Base-by-base conservation (phyloP, 1,140 invertebrate genomes). In the Paralvinella palmiformis region DNA sequence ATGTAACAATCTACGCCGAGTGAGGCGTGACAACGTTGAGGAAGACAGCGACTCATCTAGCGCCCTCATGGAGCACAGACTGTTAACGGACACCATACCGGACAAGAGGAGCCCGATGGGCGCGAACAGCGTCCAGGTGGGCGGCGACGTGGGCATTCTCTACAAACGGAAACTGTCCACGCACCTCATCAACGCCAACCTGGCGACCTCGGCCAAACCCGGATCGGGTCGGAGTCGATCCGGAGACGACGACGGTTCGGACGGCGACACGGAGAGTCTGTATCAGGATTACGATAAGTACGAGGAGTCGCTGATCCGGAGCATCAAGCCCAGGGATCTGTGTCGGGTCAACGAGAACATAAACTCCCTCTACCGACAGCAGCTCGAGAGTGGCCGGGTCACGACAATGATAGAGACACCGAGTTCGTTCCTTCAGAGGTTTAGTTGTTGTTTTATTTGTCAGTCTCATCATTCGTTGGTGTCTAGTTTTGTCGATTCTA, bases 231-330 rank as follows among this genome's bases (percentile, higher is more conserved):
- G 37, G 10, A 13, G 10, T 31, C 13, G 33, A 33, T 31, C 27
- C 55, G 33, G 27, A 20, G 29, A n/a, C 55, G 33, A 32, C 33
- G 41, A 29, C 13, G 41, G 36, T 33, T 6, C 35, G 17, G 36
- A 60, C 24, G 50, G 15, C 10, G 50, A 53, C 50, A 53, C 50
- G 10, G 50, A 53, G 50, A 17, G 13, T 13, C 27, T 53, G 27
- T 53, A 53, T 22, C 13, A 53, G n/a, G 37, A 41, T 41, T 27
- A 53, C 50, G 41, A 60, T 41, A 20, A 45, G 24, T 60, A 24
- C 24, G 58, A 60, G 37, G 20, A 60, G 15, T 60, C 58, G 36
- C 31, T 60, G 17, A 37, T 60, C 13, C n/a, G 44, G 0, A 41
- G 44, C 58, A 33, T 60, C 17, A 32, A 45, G 7, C 22, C n/a